phyloP scores from a whole-genome alignment of 2,113 vertebrate genomes.

The Tetrao urogallus region DNA sequence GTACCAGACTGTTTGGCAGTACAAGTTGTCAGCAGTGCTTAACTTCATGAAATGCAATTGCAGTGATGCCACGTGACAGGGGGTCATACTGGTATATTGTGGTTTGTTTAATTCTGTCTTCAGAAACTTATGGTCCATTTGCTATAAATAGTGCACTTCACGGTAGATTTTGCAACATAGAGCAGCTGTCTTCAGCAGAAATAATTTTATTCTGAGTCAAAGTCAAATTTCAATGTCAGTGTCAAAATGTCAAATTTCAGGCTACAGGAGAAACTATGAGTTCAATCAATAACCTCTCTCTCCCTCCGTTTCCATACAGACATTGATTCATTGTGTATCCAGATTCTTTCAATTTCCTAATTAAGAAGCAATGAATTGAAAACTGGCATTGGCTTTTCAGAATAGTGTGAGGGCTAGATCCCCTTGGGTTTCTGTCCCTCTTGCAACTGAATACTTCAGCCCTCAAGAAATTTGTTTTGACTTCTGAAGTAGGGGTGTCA shows the following conservation, averaged over 20 bases:
- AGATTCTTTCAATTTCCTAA: background rate
- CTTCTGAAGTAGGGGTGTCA: background rate
- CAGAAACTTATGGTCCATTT: background rate
- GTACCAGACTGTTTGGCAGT: background rate
- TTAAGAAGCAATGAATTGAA: slow-evolving; percentile 13
- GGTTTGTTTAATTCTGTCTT: background rate
- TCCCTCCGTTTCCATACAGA: background rate
- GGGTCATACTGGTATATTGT: background rate
- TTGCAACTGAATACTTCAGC: background rate
- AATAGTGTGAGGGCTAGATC: background rate
- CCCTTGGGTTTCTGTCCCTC: background rate
- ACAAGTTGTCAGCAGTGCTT: background rate
- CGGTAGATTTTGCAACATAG: background rate
- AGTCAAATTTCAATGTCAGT: background rate
- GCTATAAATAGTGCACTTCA: background rate
- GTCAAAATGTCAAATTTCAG: background rate
- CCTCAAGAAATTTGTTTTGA: slow-evolving; percentile 51
- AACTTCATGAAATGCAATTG: background rate
- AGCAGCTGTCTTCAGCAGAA: background rate
- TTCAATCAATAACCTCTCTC: background rate
- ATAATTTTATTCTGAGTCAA: background rate
- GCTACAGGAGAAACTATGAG: background rate
- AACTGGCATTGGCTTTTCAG: background rate
- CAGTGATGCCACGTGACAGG: background rate
- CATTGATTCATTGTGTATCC: background rate